phyloP scores from a whole-genome alignment of 1,140 invertebrate species.

The Homalodisca vitripennis region DNA sequence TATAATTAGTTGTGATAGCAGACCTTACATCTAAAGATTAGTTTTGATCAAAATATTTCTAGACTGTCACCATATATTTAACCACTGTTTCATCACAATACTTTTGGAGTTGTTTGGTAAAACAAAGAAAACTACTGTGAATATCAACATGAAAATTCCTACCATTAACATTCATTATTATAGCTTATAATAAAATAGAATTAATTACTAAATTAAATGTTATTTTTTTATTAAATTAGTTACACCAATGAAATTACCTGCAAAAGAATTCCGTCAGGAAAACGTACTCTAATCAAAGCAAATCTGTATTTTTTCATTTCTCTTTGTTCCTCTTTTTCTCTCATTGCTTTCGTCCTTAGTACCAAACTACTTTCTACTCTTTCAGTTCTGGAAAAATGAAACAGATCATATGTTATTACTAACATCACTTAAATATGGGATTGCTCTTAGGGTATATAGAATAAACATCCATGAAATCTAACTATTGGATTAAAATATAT shows the following conservation, averaged over 20 bases:
- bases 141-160: background rate
- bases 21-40: no score
- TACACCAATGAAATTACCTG: conserved; percentile 55
- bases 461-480: no score
- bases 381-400: conserved; percentile 71
- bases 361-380: conserved; percentile 76
- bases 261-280: conserved; percentile 82
- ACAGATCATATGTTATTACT: no score
- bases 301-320: conserved; percentile 81
- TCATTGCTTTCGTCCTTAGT: conserved; percentile 88
- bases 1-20: no score
- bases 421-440: no score
- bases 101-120: background rate
- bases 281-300: conserved; percentile 77
- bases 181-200: background rate
- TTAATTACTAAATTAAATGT: background rate
- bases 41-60: no score
- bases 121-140: background rate
- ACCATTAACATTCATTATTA: background rate
- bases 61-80: background rate
- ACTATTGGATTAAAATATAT: no score
- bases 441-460: no score
- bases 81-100: background rate
- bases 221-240: background rate
- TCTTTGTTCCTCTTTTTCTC: conserved; percentile 79